Conservation (phyloP, 2,797 vertebrate species). For the Scleropages formosus region DNA sequence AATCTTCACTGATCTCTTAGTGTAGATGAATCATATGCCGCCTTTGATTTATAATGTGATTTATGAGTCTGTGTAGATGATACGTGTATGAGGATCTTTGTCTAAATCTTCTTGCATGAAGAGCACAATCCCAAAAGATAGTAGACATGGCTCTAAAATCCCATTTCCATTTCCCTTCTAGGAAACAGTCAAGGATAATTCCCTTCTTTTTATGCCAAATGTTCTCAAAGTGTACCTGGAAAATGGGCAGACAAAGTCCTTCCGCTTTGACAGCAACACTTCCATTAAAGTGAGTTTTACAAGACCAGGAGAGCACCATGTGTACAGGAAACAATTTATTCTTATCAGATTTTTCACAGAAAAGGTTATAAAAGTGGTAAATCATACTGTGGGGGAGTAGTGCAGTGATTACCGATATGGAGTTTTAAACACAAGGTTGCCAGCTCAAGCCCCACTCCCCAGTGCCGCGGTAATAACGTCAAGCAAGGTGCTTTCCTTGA, state of each 20-base stretch:
- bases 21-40: not conserved
- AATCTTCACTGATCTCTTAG: not conserved
- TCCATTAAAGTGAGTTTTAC: conserved; percentile 84
- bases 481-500: too few relatives aligned
- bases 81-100: not conserved
- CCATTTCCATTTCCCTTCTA: conserved; percentile 51
- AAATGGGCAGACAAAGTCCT: conserved; percentile 98
- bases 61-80: not conserved
- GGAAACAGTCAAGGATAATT: conserved; percentile 82
- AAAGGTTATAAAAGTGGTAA: not conserved
- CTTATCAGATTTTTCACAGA: conserved; percentile 22
- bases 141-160: too few relatives aligned
- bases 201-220: conserved; percentile 98
- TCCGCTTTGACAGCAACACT: conserved; percentile 93
- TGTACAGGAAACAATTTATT: conserved; percentile 31
- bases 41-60: not conserved
- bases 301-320: not conserved
- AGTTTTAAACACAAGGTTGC: too few relatives aligned
- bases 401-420: too few relatives aligned
- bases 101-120: not conserved
- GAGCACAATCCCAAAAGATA: too few relatives aligned
- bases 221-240: conserved; percentile 98
- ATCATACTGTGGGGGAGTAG: not conserved
- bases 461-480: too few relatives aligned
- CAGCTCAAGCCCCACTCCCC: too few relatives aligned